phyloP scores from a whole-genome alignment of 1,140 invertebrate genomes.

The Drosophila varians region DNA sequence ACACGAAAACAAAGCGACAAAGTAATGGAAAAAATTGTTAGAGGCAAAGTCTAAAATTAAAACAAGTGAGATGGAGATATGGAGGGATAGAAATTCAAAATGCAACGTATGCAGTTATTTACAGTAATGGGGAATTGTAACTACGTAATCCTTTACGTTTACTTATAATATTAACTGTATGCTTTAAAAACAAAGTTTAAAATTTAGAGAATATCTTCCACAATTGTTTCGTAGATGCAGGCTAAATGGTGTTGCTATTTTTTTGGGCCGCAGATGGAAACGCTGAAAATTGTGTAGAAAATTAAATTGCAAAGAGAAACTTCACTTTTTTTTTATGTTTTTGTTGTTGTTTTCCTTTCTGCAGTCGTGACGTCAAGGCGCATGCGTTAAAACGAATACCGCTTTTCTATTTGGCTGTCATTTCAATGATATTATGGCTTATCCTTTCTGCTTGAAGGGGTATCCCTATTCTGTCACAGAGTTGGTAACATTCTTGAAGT shows the following conservation, averaged over 20 bases:
- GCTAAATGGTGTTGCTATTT: slow-evolving; percentile 51
- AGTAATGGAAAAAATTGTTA: slow-evolving; percentile 70
- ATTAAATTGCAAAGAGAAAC: slow-evolving; percentile 67
- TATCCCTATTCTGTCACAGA: slow-evolving; percentile 20
- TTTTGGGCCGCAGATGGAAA: slow-evolving; percentile 63
- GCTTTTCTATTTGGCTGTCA: slow-evolving; percentile 54
- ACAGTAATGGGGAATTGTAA: too few relatives aligned
- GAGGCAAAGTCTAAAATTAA: slow-evolving; percentile 71
- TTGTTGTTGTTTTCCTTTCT: slow-evolving; percentile 26
- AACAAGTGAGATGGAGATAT: slow-evolving; percentile 32
- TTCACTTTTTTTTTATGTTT: slow-evolving; percentile 33
- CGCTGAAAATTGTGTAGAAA: slow-evolving; percentile 66
- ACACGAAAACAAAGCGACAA: slow-evolving; percentile 63
- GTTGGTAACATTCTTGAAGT: slow-evolving; percentile 22
- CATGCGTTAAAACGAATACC: slow-evolving; percentile 67
- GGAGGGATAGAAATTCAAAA: slow-evolving; percentile 22
- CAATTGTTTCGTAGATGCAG: slow-evolving; percentile 17
- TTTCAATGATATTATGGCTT: slow-evolving; percentile 59
- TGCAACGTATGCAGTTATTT: slow-evolving; percentile 75
- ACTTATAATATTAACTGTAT: too few relatives aligned
- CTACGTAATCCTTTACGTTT: too few relatives aligned
- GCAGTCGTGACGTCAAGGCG: slow-evolving; percentile 62
- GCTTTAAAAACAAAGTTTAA: too few relatives aligned
- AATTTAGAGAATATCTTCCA: too few relatives aligned
- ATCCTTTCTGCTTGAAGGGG: slow-evolving; percentile 18